phyloP scores from a whole-genome alignment of 2,113 vertebrate species.

The Castor canadensis region DNA sequence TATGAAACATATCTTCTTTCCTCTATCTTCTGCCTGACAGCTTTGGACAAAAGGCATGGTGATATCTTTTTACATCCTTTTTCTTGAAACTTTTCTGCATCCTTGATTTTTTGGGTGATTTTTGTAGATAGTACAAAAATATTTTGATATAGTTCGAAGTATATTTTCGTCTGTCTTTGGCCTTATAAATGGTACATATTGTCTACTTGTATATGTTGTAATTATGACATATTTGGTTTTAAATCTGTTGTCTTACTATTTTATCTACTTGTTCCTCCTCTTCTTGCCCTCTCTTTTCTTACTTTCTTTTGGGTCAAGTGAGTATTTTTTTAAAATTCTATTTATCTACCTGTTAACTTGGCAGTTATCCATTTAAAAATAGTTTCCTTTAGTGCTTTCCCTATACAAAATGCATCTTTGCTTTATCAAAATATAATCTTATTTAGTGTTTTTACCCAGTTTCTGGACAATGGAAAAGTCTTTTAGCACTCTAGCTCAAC shows the following conservation, averaged over 20 bases:
- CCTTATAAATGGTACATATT: background rate
- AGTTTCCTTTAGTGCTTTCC: background rate
- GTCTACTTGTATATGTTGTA: background rate
- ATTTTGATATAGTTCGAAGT: too few relatives aligned
- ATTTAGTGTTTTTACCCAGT: background rate
- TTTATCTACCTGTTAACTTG: background rate
- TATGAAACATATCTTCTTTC: background rate
- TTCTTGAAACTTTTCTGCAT: background rate
- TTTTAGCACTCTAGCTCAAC: conserved; percentile 14
- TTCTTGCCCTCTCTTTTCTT: background rate
- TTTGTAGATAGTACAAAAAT: background rate
- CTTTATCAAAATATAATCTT: background rate
- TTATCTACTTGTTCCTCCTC: background rate
- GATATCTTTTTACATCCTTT: background rate
- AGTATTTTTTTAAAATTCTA: background rate
- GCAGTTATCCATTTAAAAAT: background rate
- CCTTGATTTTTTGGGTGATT: background rate
- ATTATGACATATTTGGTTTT: background rate
- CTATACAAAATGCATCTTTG: background rate
- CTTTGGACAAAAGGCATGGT: background rate
- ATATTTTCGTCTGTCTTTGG: background rate
- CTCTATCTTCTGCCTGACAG: background rate
- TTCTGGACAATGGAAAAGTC: background rate
- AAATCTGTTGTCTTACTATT: background rate
- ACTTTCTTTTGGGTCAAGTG: background rate